Evolutionary conservation across 2,888 invertebrate genomes (phyloP).

Genomic region (Philaethria dido): DNA sequence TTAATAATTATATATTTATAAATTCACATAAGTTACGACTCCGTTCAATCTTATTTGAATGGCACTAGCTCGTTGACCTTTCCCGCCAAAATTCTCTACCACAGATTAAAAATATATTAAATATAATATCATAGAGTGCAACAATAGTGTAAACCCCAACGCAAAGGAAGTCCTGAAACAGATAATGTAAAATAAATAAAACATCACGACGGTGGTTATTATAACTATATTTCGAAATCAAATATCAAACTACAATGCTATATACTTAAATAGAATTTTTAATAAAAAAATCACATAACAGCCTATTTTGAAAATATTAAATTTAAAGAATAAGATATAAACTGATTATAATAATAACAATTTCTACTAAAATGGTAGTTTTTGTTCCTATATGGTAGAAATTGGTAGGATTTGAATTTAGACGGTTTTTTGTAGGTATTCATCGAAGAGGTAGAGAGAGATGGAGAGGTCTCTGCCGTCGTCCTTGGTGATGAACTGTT

Average conservation of each 20-base stretch:
- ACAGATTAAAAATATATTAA: too few relatives aligned
- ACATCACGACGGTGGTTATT: constrained; percentile 38
- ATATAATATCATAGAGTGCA: too few relatives aligned
- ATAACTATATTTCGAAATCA: constrained; percentile 54
- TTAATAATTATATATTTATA: too few relatives aligned
- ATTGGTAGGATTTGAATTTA: constrained; percentile 49
- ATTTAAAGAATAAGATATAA: constrained; percentile 14
- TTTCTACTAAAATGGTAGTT: constrained; percentile 27
- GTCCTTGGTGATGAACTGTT: constrained; percentile 83
- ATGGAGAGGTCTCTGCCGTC: constrained; percentile 84
- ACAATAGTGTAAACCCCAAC: too few relatives aligned
- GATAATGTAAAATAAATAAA: constrained; percentile 31
- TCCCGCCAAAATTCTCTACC: too few relatives aligned
- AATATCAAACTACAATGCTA: constrained; percentile 48
- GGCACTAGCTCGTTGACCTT: too few relatives aligned
- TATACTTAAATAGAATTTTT: constrained; percentile 37
- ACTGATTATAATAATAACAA: constrained; percentile 28
- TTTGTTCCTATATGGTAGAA: constrained; percentile 3
- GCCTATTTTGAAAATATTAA: constrained; percentile 27
- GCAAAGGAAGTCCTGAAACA: too few relatives aligned
- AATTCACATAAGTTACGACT: too few relatives aligned
- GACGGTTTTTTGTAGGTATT: constrained; percentile 78
- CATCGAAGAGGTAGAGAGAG: constrained; percentile 89
- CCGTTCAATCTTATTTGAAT: too few relatives aligned
- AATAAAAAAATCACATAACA: constrained; percentile 40